phyloP scores from a whole-genome alignment of 2,888 invertebrate species.

The Mellilla xanthometata region DNA sequence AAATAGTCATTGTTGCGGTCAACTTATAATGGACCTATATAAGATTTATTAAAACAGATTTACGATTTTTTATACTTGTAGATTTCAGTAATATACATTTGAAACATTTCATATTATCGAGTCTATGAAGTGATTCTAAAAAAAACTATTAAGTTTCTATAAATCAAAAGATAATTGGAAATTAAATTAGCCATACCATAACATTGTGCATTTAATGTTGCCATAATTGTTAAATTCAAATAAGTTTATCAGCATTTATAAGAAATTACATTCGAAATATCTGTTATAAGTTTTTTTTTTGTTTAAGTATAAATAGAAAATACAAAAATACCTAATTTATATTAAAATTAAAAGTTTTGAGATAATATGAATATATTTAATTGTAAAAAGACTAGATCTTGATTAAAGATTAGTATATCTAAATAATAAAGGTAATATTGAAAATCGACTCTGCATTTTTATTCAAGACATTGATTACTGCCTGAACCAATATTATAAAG shows the following conservation, averaged over 20 bases:
- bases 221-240: conserved; percentile 23
- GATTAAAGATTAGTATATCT: conserved; percentile 54
- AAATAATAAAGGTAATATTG: conserved; percentile 51
- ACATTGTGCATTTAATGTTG: conserved; percentile 31
- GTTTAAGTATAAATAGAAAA: conserved; percentile 22
- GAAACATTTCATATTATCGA: too few species aligned
- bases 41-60: too few species aligned
- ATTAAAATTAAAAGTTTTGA: conserved; percentile 36
- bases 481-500: too few species aligned
- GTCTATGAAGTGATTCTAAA: too few species aligned
- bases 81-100: too few species aligned
- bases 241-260: conserved; percentile 18
- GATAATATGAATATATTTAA: conserved; percentile 23
- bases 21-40: too few species aligned
- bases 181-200: conserved; percentile 16
- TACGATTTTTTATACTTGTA: too few species aligned
- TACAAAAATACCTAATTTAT: conserved; percentile 39
- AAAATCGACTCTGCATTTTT: conserved; percentile 41
- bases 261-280: background rate
- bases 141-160: too few species aligned
- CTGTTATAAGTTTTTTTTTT: conserved; percentile 1
- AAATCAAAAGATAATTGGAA: too few species aligned
- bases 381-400: conserved; percentile 51
- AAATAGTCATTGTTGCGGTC: too few species aligned
- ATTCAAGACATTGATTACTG: background rate